Base-by-base conservation (phyloP, 2,113 vertebrate genomes). In the Onychostruthus taczanowskii region DNA sequence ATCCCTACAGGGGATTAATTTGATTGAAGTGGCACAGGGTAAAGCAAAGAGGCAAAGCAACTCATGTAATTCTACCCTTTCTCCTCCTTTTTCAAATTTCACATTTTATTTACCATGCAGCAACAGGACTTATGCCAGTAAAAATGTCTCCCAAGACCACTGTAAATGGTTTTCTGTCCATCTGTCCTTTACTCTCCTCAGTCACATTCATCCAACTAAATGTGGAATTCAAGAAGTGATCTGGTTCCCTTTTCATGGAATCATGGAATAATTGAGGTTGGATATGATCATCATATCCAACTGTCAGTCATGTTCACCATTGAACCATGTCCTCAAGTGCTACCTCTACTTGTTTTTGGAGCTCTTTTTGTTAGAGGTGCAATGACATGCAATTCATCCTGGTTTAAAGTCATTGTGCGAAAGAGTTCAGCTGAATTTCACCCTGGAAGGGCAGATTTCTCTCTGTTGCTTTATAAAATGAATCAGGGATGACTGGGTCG, bases 401-500 rank as follows among this genome's bases (percentile, higher is more conserved):
- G 27, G 4, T 72, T 81, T 22, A n/a, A 84, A 82, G 13, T 22
- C 43, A 49, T 28, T 24, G 35, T 46, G 47, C 9, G 33, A 11
- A 83, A 23, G 6, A 30, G 5, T 23, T 58, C 7, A 11, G 23
- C 35, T 73, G 69, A 84, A 55, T 68, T 63, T 41, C 52, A 59
- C 13, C 3, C 27, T 75, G 16, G 46, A 89, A 76, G 20, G 6
- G 17, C 21, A 19, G 18, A 41, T 64, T 88, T 64, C 9, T 56
- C 21, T 73, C 19, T 7, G 1, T 24, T 63, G 3, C 43, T 69
- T 90, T 37, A 39, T 11, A 33, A 61, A 70, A 69, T 13, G 18
- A 78, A 63, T 10, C 9, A 50, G 35, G 15, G 17, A 62, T 53
- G 19, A 41, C 2, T 16, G 35, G 30, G 30, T 33, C 0, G 0